Evolutionary conservation across 2,888 invertebrate species (phyloP).

Genomic region (Calephelis perditalis): DNA sequence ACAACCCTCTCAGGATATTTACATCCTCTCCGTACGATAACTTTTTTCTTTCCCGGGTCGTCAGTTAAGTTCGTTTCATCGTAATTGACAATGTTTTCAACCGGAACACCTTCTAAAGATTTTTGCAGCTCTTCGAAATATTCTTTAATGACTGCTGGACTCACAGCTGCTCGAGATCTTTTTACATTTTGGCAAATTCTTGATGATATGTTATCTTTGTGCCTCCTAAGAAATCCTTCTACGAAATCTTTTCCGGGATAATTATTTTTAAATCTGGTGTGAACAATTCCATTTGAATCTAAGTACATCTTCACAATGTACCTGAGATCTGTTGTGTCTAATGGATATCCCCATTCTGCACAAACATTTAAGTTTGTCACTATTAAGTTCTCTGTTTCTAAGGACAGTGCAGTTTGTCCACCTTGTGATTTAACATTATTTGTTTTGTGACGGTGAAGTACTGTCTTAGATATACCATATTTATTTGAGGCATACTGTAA

Average conservation of each 20-base stretch:
- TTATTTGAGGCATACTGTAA: neutral
- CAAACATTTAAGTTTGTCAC: neutral
- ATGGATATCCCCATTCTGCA: constrained; percentile 9
- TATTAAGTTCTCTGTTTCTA: constrained; percentile 1
- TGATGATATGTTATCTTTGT: constrained; percentile 21
- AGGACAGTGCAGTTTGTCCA: constrained; percentile 1
- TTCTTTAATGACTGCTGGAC: constrained; percentile 19
- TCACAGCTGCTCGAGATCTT: constrained; percentile 22
- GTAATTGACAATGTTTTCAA: constrained; percentile 21
- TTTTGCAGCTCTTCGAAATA: constrained; percentile 21
- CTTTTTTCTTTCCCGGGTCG: constrained; percentile 29
- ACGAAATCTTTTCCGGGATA: constrained; percentile 25
- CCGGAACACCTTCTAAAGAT: constrained; percentile 22
- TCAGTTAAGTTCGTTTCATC: constrained; percentile 21
- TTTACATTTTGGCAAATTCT: constrained; percentile 25
- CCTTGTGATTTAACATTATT: neutral
- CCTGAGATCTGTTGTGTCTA: constrained; percentile 26
- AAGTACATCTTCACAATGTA: constrained; percentile 19
- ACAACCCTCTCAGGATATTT: constrained; percentile 39
- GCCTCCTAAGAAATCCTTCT: constrained; percentile 21
- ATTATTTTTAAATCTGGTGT: constrained; percentile 23
- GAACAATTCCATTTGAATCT: constrained; percentile 14
- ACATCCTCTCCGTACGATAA: constrained; percentile 32
- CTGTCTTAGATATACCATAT: neutral
- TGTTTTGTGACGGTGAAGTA: constrained; percentile 4